A percentile compares a stretch with the other conserved stretches of the same genome.
Conservation (phyloP, 2,888 invertebrate species). For the Plusia festucae region DNA sequence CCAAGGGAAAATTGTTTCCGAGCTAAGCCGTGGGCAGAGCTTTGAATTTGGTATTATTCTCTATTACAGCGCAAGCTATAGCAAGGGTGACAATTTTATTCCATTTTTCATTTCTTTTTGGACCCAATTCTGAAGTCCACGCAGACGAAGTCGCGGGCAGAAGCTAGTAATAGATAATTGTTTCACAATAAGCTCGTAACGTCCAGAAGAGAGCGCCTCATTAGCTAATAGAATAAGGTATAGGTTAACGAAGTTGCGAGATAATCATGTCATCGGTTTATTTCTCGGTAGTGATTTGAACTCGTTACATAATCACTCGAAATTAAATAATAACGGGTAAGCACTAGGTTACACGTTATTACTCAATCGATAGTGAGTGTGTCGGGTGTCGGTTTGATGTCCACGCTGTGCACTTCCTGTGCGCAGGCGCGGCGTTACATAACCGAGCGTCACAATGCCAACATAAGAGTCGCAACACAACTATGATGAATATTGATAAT, state of each 20-base stretch:
- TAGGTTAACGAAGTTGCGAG: slow-evolving; percentile 20
- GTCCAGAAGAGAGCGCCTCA: slow-evolving; percentile 33
- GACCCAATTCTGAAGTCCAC: too few relatives aligned
- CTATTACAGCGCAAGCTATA: too few relatives aligned
- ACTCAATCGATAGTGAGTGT: not conserved
- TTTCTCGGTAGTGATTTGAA: slow-evolving; percentile 34
- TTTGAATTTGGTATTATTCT: too few relatives aligned
- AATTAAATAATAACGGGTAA: slow-evolving; percentile 7
- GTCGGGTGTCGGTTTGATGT: slow-evolving; percentile 1
- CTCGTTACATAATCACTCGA: slow-evolving; percentile 40
- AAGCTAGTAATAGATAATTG: slow-evolving; percentile 14
- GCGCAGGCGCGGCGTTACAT: not conserved
- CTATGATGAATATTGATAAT: not conserved
- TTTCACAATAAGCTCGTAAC: slow-evolving; percentile 20
- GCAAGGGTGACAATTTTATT: too few relatives aligned
- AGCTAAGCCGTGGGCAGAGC: too few relatives aligned
- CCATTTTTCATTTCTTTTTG: too few relatives aligned
- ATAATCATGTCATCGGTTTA: slow-evolving; percentile 19
- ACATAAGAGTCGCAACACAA: not conserved
- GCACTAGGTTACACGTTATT: not conserved
- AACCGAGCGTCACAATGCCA: not conserved
- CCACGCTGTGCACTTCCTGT: slow-evolving; percentile 7
- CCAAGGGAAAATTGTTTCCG: too few relatives aligned
- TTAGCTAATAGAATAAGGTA: slow-evolving; percentile 43
- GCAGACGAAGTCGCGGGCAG: too few relatives aligned